These are phyloP conservation scores for Decapterus maruadsi DNA, from an alignment of 2,797 vertebrate species.

Conservation along the genomic window DNA sequence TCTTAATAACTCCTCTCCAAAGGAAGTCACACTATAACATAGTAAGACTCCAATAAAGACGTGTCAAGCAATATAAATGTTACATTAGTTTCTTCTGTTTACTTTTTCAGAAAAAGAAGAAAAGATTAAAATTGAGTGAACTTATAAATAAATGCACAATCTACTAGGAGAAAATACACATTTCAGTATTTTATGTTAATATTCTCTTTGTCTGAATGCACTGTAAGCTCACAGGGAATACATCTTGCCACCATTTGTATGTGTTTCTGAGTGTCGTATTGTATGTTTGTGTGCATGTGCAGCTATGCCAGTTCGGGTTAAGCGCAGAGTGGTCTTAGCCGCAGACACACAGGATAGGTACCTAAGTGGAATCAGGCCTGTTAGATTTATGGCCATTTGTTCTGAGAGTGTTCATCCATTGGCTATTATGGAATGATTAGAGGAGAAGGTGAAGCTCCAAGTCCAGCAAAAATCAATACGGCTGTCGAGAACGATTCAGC, in stretches of 20 bases:
- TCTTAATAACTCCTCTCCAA: slow-evolving; percentile 44
- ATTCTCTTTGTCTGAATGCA: slow-evolving; percentile 39
- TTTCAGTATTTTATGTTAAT: slow-evolving; percentile 28
- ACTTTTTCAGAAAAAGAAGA: slow-evolving; percentile 44
- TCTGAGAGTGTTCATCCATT: slow-evolving; percentile 99
- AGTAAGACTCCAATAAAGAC: slow-evolving; percentile 25
- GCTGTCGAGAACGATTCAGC: slow-evolving; percentile 99
- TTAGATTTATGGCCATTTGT: slow-evolving; percentile 99
- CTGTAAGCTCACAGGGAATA: slow-evolving; percentile 32
- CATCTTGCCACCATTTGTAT: slow-evolving; percentile 47
- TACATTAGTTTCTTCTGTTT: slow-evolving; percentile 50
- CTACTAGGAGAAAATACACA: slow-evolving; percentile 33
- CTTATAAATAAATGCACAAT: slow-evolving; percentile 49
- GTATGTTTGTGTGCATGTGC: slow-evolving; percentile 56
- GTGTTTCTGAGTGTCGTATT: slow-evolving; percentile 41
- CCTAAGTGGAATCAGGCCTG: slow-evolving; percentile 90
- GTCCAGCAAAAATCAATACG: slow-evolving; percentile 99
- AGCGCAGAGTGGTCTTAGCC: slow-evolving; percentile 83
- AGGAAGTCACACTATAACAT: slow-evolving; percentile 29
- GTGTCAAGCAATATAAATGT: slow-evolving; percentile 30
- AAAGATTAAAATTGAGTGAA: slow-evolving; percentile 52
- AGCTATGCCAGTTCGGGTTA: slow-evolving; percentile 87
- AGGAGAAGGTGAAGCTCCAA: slow-evolving; percentile 99
- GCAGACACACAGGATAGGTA: slow-evolving; percentile 89
- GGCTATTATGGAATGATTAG: slow-evolving; percentile 99